phyloP scores from a whole-genome alignment of 2,888 invertebrate genomes.

The Pimpla rufipes region DNA sequence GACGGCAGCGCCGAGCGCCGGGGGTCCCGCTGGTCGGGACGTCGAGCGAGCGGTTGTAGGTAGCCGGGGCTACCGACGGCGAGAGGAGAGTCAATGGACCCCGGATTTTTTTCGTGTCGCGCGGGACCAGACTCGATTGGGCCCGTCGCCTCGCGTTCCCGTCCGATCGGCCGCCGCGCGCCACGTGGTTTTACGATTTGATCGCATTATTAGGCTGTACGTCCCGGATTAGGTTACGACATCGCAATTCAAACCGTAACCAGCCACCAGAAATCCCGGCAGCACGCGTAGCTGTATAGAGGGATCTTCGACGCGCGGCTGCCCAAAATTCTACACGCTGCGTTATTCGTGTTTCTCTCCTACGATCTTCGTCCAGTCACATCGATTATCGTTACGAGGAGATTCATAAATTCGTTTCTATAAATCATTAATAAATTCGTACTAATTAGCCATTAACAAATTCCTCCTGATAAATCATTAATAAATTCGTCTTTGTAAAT shows the following conservation, averaged over 20 bases:
- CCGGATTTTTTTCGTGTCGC: slow-evolving; percentile 19
- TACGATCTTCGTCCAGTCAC: too few relatives aligned
- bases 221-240: slow-evolving; percentile 64
- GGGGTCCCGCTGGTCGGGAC: background rate
- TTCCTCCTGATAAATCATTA: too few relatives aligned
- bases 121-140: slow-evolving; percentile 29
- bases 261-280: background rate
- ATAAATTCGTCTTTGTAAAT: too few relatives aligned
- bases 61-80: background rate
- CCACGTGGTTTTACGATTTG: slow-evolving; percentile 69
- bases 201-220: slow-evolving; percentile 68
- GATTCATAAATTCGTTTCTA: too few relatives aligned
- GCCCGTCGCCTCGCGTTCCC: slow-evolving; percentile 17
- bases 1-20: background rate
- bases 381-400: too few relatives aligned
- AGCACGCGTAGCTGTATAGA: background rate
- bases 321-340: background rate
- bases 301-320: background rate
- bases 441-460: too few relatives aligned
- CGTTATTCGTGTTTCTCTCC: too few relatives aligned
- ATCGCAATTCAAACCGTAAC: slow-evolving; percentile 24
- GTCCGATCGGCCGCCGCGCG: slow-evolving; percentile 3
- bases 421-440: too few relatives aligned
- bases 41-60: too few relatives aligned
- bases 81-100: background rate